Conservation (phyloP, 2,113 vertebrate species). For the Calyptomena viridis region DNA sequence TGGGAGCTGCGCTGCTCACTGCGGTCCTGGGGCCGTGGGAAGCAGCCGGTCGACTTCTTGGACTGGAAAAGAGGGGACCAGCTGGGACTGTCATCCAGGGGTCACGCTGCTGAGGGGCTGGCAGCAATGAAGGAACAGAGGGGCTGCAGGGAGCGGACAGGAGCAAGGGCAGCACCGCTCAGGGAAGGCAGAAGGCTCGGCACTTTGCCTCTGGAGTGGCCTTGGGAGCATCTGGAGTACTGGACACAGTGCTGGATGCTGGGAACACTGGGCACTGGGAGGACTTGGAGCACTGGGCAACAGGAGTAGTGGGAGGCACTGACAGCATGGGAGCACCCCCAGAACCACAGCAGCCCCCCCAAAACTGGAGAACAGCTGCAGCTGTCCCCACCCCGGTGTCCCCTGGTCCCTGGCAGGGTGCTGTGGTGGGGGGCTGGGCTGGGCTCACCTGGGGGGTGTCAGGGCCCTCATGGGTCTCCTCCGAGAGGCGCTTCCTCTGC, state of each 20-base stretch:
- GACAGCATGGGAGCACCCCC: not conserved
- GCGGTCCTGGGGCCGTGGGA: slow-evolving; percentile 83
- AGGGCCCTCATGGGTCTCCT: slow-evolving; percentile 65
- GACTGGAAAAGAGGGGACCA: not conserved
- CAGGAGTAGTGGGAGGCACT: not conserved
- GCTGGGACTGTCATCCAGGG: not conserved
- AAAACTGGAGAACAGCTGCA: not conserved
- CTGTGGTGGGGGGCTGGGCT: not conserved
- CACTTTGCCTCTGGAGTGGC: fast-evolving
- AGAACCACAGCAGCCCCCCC: not conserved
- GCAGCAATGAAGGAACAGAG: not conserved
- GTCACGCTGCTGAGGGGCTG: not conserved
- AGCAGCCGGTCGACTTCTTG: slow-evolving; percentile 85
- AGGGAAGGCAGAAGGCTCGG: not conserved
- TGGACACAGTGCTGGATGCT: not conserved
- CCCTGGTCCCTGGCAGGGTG: not conserved
- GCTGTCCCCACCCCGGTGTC: not conserved
- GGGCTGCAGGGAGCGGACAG: not conserved
- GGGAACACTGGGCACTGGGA: not conserved
- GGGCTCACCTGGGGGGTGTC: slow-evolving; percentile 79
- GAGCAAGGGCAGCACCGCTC: fast-evolving
- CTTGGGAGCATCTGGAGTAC: not conserved
- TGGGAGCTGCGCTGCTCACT: slow-evolving; percentile 49
- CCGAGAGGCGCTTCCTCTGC: slow-evolving; percentile 65
- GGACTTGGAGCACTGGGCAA: not conserved